Base-by-base conservation (phyloP, 2,888 invertebrate genomes). In the Xestia sexstrigata region DNA sequence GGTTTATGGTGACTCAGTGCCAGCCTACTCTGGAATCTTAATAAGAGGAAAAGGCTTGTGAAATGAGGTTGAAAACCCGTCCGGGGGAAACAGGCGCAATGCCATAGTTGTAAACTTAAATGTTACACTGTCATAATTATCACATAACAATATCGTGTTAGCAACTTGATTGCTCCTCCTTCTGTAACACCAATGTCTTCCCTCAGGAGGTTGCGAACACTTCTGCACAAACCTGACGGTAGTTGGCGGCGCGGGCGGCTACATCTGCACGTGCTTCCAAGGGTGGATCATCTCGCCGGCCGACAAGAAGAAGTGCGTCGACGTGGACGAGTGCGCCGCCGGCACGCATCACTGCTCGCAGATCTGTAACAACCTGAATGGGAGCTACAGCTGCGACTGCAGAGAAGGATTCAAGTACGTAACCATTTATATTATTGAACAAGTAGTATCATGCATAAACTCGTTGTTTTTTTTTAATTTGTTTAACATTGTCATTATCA, bases 291-390 rank as follows among this genome's bases (percentile, higher is more conserved):
- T 98, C 79, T 97, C 98, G 2, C 97, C 97, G 62, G 97, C 97
- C 7, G 98, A 99, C 93, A 97, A 98, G 82, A 99, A 99, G 95
- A 97, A 97, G 83, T 99, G 99, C 92, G 96, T 98, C 83, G 99
- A 99, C 93, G 97, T 99, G 26, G 98, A 99, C 94, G 99, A 99
- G 95, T 99, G 99, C 92, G 96, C 97, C 0, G 97, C 97, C 35
- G 98, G 98, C 76, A 97, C 97, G 42, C 98, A 99, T 94, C 98
- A 98, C 82, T 99, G 99, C 96, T 99, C 99, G 2, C 99, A 99
- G 91, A 96, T 98, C 58, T 99, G 99, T 92, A 97, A 97, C 74
- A 99, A 99, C 94, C 94, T 99, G 70, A 99, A 99, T 91, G 99
- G 99, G 91, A 97, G 98, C 79, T 99, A 99, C 93, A 97, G 98